Conservation (phyloP, 2,888 invertebrate genomes). For the Scaptomyza reducta region DNA sequence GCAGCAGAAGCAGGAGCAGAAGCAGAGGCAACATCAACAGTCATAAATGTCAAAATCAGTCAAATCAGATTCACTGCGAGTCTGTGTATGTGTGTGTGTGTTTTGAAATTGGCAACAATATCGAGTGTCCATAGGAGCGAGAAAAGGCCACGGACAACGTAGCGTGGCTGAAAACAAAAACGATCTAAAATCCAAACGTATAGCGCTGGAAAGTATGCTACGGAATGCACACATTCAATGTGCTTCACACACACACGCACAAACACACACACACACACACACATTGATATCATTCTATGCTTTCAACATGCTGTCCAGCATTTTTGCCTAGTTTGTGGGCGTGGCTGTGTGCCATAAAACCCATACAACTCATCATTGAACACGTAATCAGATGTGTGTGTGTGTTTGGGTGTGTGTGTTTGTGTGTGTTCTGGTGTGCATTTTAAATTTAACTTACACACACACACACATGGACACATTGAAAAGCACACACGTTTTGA, state of each 20-base stretch:
- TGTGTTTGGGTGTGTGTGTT: background rate
- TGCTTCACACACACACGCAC: constrained; percentile 1
- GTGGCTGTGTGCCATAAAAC: constrained; percentile 15
- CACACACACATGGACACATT: background rate
- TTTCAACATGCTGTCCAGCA: constrained; percentile 23
- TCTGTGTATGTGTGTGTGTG: background rate
- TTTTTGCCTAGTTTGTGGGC: constrained; percentile 16
- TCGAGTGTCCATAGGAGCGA: background rate
- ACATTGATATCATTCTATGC: constrained; percentile 1
- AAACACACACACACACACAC: constrained; percentile 1
- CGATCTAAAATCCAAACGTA: constrained; percentile 33
- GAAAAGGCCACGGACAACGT: background rate
- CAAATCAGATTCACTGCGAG: constrained; percentile 57
- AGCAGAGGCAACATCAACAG: constrained; percentile 13
- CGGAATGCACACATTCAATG: constrained; percentile 25
- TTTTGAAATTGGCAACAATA: constrained; percentile 36
- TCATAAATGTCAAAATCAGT: constrained; percentile 77
- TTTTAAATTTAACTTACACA: background rate
- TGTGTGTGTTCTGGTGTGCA: too few species aligned
- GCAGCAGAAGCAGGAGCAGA: background rate
- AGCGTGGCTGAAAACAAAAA: constrained; percentile 37
- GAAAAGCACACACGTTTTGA: background rate
- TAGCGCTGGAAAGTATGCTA: constrained; percentile 56
- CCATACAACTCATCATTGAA: constrained; percentile 32
- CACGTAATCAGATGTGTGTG: constrained; percentile 34